phyloP scores from a whole-genome alignment of 2,888 invertebrate species.

The Limnephilus rhombicus region DNA sequence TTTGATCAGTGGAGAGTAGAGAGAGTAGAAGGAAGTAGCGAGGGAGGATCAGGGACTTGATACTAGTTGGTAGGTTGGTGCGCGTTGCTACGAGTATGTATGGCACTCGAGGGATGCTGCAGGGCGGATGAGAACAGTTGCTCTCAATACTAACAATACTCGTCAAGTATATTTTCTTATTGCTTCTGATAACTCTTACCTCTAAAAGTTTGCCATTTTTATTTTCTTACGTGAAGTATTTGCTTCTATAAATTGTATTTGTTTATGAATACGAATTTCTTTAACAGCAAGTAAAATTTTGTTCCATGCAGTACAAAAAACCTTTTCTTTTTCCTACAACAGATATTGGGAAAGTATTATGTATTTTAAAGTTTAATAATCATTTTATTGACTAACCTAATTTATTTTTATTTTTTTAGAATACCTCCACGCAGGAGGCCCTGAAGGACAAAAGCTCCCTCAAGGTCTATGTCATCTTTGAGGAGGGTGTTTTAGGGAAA shows the following conservation, averaged over 20 bases:
- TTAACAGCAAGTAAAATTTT: too few species aligned
- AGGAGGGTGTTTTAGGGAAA: too few species aligned
- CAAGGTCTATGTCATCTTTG: too few species aligned
- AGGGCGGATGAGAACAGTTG: slow-evolving; percentile 23
- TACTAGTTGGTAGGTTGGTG: background rate
- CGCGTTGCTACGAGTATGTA: slow-evolving; percentile 11
- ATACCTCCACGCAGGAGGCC: too few species aligned
- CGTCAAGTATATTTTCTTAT: background rate
- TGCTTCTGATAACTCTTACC: background rate
- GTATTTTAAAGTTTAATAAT: too few species aligned
- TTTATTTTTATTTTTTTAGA: too few species aligned
- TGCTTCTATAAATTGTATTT: background rate
- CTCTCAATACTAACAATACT: slow-evolving; percentile 21
- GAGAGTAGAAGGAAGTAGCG: slow-evolving; percentile 14
- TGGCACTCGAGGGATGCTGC: slow-evolving; percentile 31
- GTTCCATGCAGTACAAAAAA: too few species aligned
- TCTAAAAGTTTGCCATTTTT: background rate
- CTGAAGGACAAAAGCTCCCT: too few species aligned
- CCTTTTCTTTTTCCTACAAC: too few species aligned
- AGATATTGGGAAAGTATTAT: too few species aligned
- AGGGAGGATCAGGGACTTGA: slow-evolving; percentile 32
- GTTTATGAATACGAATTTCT: too few species aligned
- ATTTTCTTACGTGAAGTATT: background rate
- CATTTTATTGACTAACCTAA: too few species aligned
- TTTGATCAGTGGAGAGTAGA: slow-evolving; percentile 22